Evolutionary conservation across 1,140 invertebrate genomes (phyloP), one percentile per base, ranked within the genome.

Genomic region (Melipona quadrifasciata): DNA sequence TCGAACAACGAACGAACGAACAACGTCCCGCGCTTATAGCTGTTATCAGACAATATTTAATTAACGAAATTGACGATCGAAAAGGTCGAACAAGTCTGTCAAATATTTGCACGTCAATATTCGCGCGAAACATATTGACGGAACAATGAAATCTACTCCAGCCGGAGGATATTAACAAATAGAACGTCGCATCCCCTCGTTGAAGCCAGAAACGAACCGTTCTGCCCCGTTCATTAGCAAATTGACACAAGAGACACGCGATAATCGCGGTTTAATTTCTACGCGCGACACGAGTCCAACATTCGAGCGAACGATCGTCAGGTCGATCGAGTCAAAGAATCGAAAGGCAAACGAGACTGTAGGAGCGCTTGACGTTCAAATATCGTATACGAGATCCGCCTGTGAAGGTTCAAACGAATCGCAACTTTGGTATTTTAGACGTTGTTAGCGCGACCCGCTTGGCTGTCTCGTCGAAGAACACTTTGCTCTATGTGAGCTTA

Each of bases 401-500:
- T 1, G 24, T 55, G 71, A 79, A 80, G 77, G 61, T 68, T 89
- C 84, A 82, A 73, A 31, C 84, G 77, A 86, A 89, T 80, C 74
- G 34, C 78, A 80, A 73, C 53, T 68, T 53, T 65, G 79, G 34
- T 74, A 75, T 70, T 84, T 86, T 65, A 89, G 51, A 47, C 74
- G 81, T 89, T 89, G 87, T 89, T 89, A 89, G 65, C 80, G 67
- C 31, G n/a, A 57, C 16, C 47, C 73, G 27, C 17, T 12, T 51
- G 68, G 53, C 64, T 31, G 2, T 31, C 31, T 75, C n/a, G 61
- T 81, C 67, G 73, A 34, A 58, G 31, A 39, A 74, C 64, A 31
- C 64, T 71, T 71, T 12, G 2, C 8, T 27, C 58, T 65, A 80
- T 39, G 64, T 64, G 34, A 73, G 64, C 61, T 70, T 27, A 14